Conservation (phyloP, 2,888 invertebrate species). For the Scrobipalpa costella region DNA sequence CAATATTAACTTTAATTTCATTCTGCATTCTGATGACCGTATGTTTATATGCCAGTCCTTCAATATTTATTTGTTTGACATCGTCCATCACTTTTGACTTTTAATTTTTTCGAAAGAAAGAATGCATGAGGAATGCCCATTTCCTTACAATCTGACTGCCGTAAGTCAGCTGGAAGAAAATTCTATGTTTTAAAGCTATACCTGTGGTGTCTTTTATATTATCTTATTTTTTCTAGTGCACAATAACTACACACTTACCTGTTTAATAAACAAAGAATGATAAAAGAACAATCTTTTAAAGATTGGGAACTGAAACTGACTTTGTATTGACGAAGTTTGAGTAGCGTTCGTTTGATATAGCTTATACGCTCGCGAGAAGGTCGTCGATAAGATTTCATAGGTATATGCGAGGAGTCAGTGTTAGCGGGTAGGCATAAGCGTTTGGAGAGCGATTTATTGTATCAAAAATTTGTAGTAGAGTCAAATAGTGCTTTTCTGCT, state of each 20-base stretch:
- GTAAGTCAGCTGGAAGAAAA: no score
- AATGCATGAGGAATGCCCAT: no score
- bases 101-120: no score
- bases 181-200: no score
- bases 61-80: slow-evolving; percentile 7
- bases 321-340: not conserved
- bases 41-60: not conserved
- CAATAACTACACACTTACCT: no score
- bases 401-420: not conserved
- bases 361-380: slow-evolving; percentile 46
- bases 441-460: not conserved
- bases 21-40: not conserved
- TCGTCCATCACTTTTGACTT: slow-evolving; percentile 10
- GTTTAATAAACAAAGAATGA: no score
- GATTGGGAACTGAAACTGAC: not conserved
- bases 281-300: not conserved
- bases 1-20: no score
- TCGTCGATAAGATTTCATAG: slow-evolving; percentile 63
- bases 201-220: no score
- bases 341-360: not conserved
- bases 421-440: not conserved
- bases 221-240: no score
- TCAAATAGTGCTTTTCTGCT: not conserved
- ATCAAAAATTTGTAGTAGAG: no score
- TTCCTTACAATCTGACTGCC: no score